Conservation (phyloP, 92 coral and sea anemone species). For the Muricea muricata region DNA sequence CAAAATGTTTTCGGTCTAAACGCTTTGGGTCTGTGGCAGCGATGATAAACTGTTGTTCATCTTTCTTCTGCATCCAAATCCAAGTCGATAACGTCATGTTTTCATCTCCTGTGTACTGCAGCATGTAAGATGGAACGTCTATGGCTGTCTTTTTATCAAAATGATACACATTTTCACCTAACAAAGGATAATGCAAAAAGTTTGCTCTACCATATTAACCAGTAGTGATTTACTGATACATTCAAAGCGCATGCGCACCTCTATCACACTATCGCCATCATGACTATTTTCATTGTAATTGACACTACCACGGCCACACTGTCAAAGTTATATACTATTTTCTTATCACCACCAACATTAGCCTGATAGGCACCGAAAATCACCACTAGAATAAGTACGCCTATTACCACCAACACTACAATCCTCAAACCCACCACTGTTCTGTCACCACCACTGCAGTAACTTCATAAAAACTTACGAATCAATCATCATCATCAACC, state of each 20-base stretch:
- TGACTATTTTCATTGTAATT: not conserved
- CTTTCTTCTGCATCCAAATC: conserved; percentile 66
- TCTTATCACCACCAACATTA: too few species aligned
- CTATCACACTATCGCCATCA: too few species aligned
- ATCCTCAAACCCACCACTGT: too few species aligned
- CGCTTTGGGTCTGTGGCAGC: conserved; percentile 78
- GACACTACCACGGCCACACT: too few species aligned
- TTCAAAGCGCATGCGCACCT: too few species aligned
- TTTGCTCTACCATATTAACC: not conserved
- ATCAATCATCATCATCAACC: not conserved
- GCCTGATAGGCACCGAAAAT: too few species aligned
- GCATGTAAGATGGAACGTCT: conserved; percentile 66
- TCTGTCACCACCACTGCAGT: too few species aligned
- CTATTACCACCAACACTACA: too few species aligned
- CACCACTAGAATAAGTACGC: too few species aligned
- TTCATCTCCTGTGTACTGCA: conserved; percentile 77
- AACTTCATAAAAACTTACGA: too few species aligned
- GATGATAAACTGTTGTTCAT: conserved; percentile 76
- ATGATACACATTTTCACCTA: conserved; percentile 68
- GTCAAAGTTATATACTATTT: too few species aligned
- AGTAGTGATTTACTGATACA: too few species aligned
- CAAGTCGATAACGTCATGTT: conserved; percentile 86
- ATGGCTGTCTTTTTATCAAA: conserved; percentile 78
- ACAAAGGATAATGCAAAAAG: not conserved
- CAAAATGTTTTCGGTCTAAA: conserved; percentile 90